Base-by-base conservation (phyloP, 2,888 invertebrate genomes). In the Drosophila nr. perissopoda region DNA sequence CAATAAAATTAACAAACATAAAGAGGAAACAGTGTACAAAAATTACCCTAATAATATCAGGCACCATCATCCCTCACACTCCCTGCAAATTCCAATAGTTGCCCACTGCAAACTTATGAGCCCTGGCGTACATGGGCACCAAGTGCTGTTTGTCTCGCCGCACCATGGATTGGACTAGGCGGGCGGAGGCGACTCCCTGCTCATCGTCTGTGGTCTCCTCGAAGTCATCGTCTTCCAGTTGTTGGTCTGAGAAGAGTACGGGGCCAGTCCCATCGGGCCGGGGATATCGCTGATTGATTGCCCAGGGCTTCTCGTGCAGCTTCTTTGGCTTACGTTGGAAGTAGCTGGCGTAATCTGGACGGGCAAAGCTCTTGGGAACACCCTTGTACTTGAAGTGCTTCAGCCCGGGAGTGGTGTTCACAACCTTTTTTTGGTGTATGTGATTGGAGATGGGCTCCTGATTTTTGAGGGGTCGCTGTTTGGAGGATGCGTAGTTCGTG, bases 391-490 rank as follows among this genome's bases (percentile, higher is more conserved):
- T 90, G 77, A 91, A 94, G 82, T 94, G 93, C 71, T 93, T 94
- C 29, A 94, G 89, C 2, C 94, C 94, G 0, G 94, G 94, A 18
- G 94, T 94, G 13, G 93, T 93, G 27, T 91, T 89, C 2, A 94
- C 92, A 63, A 77, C 63, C 56, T 86, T 94, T 90, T 77, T 92
- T 85, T 63, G 92, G 76, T 87, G 80, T 70, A 91, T 83, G 64
- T 88, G 82, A 69, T 91, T 92, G 21, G 76, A 79, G 25, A 73
- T 81, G 16, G 83, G 75, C 62, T 92, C 93, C 2, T 90, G 88
- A 42, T 90, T 90, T 0, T 82, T 78, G 16, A 53, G 64, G 6
- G 70, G 69, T 1, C 82, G 68, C 8, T 86, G 87, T 70, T 91
- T 90, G 2, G 91, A 89, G 1, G 91, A 66, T 0, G 87, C 76